Evolutionary conservation across 2,888 invertebrate species (phyloP), one percentile per base, ranked within the genome.

Genomic region (Agrotis clavis): DNA sequence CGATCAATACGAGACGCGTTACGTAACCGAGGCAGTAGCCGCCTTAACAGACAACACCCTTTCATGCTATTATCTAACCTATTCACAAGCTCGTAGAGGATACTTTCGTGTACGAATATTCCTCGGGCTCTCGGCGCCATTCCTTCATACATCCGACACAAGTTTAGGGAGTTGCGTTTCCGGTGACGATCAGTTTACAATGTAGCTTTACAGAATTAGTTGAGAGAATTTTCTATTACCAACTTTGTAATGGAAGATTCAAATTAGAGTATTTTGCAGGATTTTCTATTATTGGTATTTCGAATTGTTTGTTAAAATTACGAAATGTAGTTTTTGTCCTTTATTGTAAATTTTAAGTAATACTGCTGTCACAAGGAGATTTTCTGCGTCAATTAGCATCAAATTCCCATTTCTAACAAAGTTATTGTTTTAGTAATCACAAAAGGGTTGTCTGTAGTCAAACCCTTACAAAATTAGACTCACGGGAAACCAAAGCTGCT

Each of bases 1-100:
- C 94, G 95, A 95, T 95, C 95, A 95, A 95, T 95, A 95, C 94
- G 85, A 85, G 89, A 85, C 86, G 86, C 70, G 91, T 94, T 95
- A 94, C 93, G 94, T 94, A 95, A 95, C 87, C 81, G 84, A 81
- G 79, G 47, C 63, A 79, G 79, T 81, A 86, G 89, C 87, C 88
- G 90, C 88, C 90, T 84, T 86, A 84, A 86, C 87, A 77, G 84
- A 77, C 76, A 70, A 67, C 64, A 79, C 77, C 77, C 77, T 71
- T 79, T 81, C 81, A 74, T 67, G 82, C 84, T 47, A 86, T 87
- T 86, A 84, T 86, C 85, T 59, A 68, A 61, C 74, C 50, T 71
- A 79, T 79, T 74, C 63, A 35, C 60, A 53, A 35, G 25, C 19
- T 5, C 7, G 61, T 83, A 87, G 71, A 74, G 81, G 53, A 54